These are phyloP conservation scores for Drosophila repletoides DNA, from an alignment of 1,140 invertebrate genomes.

Conservation along the genomic window DNA sequence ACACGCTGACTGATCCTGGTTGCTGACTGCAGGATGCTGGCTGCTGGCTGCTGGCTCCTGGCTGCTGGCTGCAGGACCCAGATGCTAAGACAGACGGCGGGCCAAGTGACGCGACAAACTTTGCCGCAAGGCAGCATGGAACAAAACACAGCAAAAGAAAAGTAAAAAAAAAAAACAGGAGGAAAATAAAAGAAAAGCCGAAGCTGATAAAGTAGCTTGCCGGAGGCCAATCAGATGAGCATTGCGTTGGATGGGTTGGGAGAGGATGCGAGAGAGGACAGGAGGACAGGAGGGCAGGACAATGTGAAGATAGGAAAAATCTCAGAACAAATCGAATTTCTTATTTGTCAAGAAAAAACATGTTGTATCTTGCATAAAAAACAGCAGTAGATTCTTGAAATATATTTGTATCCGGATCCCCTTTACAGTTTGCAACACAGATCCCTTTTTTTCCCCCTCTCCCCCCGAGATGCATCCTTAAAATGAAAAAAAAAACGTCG, in stretches of 20 bases:
- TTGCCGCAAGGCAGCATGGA: slow-evolving; percentile 67
- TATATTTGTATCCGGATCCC: not conserved
- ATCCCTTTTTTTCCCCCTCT: too few species aligned
- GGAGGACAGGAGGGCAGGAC: slow-evolving; percentile 3
- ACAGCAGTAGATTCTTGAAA: slow-evolving; percentile 2
- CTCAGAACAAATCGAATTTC: slow-evolving; percentile 64
- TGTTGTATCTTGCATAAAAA: slow-evolving; percentile 5
- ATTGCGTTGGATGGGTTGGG: not conserved
- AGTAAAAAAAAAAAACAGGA: not conserved
- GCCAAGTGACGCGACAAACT: slow-evolving; percentile 64
- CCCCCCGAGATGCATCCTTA: too few species aligned
- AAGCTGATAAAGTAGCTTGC: slow-evolving; percentile 69
- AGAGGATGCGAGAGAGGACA: not conserved
- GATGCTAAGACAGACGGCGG: slow-evolving; percentile 5
- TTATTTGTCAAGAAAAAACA: slow-evolving; percentile 10
- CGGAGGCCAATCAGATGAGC: slow-evolving; percentile 31
- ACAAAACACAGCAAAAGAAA: slow-evolving; percentile 36
- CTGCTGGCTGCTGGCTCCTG: not conserved
- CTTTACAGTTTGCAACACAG: too few species aligned
- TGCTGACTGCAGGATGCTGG: slow-evolving; percentile 1
- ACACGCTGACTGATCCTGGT: slow-evolving; percentile 6
- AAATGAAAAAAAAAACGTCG: too few species aligned
- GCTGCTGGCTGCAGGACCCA: not conserved
- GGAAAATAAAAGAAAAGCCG: slow-evolving; percentile 20
- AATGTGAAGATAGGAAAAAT: slow-evolving; percentile 3